These are phyloP conservation scores for Eudemis profundana DNA, from an alignment of 2,888 invertebrate species.

Conservation along the genomic window DNA sequence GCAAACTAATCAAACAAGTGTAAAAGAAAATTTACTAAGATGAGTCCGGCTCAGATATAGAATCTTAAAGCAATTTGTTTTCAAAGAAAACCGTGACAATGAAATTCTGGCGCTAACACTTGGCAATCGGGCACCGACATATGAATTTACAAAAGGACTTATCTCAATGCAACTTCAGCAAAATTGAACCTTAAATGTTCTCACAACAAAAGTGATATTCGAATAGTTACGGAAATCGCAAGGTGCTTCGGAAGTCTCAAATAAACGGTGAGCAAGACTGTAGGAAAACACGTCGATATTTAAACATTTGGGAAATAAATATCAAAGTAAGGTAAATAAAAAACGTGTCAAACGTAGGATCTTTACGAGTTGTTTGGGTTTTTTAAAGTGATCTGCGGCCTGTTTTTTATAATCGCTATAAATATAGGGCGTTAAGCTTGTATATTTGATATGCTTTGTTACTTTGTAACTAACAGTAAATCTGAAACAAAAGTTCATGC, in stretches of 20 bases:
- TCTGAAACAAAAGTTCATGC: too few species aligned
- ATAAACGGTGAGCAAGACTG: slow-evolving; percentile 49
- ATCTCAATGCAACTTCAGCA: background rate
- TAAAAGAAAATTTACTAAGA: background rate
- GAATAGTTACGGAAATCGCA: background rate
- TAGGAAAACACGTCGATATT: slow-evolving; percentile 5
- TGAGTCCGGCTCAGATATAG: background rate
- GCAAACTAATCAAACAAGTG: too few species aligned
- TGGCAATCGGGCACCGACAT: slow-evolving; percentile 28
- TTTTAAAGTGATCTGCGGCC: background rate
- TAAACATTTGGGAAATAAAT: background rate
- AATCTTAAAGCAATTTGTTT: background rate
- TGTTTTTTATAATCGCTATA: too few species aligned
- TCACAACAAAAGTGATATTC: background rate
- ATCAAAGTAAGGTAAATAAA: background rate
- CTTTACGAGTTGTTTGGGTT: background rate
- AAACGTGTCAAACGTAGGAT: background rate
- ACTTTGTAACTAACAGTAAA: too few species aligned
- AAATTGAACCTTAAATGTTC: background rate
- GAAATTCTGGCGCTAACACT: slow-evolving; percentile 26
- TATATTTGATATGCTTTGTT: too few species aligned
- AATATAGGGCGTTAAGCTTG: too few species aligned
- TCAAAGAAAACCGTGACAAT: slow-evolving; percentile 42
- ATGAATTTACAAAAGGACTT: background rate
- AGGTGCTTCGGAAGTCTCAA: slow-evolving; percentile 19